Conservation (phyloP, 2,797 vertebrate genomes). For the Furcifer pardalis region DNA sequence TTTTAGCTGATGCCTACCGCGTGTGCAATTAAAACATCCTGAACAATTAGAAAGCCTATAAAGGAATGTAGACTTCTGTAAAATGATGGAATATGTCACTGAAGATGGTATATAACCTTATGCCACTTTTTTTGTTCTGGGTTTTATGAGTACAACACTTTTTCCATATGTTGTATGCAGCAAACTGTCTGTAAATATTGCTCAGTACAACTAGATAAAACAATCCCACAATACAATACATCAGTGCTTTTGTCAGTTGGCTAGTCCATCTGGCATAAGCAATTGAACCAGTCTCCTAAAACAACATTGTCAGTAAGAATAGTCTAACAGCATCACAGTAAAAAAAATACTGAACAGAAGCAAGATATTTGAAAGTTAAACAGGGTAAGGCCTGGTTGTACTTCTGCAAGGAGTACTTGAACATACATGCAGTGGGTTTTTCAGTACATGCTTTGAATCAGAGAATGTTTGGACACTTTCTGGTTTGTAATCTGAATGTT, state of each 20-base stretch:
- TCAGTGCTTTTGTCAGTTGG: background rate
- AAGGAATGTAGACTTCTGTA: slow-evolving; percentile 15
- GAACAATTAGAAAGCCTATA: slow-evolving; percentile 26
- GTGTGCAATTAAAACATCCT: background rate
- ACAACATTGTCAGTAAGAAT: background rate
- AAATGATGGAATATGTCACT: slow-evolving; percentile 17
- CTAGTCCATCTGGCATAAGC: background rate
- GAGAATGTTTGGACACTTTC: background rate
- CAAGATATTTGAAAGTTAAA: too few species aligned
- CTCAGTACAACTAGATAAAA: background rate
- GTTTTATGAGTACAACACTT: slow-evolving; percentile 1
- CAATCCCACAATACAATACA: background rate
- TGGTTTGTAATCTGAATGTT: background rate
- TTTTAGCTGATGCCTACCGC: slow-evolving; percentile 8
- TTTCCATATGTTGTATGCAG: background rate
- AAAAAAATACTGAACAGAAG: too few species aligned
- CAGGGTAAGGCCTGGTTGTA: too few species aligned
- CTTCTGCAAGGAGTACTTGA: background rate
- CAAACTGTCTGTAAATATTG: background rate
- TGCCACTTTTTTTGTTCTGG: slow-evolving; percentile 22
- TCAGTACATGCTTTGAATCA: background rate
- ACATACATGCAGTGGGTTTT: background rate
- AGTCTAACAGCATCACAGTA: too few species aligned
- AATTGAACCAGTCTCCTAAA: background rate
- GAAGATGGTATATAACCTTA: slow-evolving; percentile 33